Evolutionary conservation across 2,113 vertebrate genomes (phyloP).

Genomic region (Rhodinocichla rosea): DNA sequence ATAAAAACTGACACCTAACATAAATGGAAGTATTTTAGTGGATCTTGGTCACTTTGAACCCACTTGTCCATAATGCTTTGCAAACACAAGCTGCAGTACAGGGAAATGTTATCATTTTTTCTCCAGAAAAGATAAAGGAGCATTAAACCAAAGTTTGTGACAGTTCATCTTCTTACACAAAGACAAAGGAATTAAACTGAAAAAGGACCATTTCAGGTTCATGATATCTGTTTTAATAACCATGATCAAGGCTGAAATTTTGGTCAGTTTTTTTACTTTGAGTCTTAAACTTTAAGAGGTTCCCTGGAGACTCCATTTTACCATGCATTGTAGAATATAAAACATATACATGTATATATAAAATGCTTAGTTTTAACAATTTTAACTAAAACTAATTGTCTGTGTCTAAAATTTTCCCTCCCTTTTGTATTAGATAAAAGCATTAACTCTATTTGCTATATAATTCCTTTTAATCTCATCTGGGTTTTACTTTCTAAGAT

Average conservation of each 20-base stretch:
- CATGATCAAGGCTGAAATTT: not conserved
- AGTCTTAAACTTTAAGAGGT: not conserved
- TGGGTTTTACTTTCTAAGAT: not conserved
- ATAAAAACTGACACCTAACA: not conserved
- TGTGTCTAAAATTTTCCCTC: not conserved
- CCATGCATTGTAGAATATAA: not conserved
- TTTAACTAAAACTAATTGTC: not conserved
- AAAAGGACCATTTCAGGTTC: not conserved
- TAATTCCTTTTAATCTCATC: not conserved
- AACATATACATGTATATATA: not conserved
- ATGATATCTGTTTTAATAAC: not conserved
- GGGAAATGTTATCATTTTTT: not conserved
- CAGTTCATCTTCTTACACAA: not conserved
- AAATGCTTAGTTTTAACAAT: not conserved
- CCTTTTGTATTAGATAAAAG: not conserved
- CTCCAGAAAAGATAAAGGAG: not conserved
- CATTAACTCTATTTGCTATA: not conserved
- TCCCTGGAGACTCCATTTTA: not conserved
- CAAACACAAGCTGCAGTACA: not conserved
- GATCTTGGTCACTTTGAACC: not conserved
- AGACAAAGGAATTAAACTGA: not conserved
- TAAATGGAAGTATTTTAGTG: not conserved
- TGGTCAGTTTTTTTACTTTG: not conserved
- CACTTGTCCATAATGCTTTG: not conserved
- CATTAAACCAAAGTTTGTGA: not conserved